Percentiles rank a stretch among this genome's conserved stretches.
These are phyloP conservation scores for Slavum lentiscoides DNA, from an alignment of 2,888 invertebrate genomes.

Conservation along the genomic window DNA sequence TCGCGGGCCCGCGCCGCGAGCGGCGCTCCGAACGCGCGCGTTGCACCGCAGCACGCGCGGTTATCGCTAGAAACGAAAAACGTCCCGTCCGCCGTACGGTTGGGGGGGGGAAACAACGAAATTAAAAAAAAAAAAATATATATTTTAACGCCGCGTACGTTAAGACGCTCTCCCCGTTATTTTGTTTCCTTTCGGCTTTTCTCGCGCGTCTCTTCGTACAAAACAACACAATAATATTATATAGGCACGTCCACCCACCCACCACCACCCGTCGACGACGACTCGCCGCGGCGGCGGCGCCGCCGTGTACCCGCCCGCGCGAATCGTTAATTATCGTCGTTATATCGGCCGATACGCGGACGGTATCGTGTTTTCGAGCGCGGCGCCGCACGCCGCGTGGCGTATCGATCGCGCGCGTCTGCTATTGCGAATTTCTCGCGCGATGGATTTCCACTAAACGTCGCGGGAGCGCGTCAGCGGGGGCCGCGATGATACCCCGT, in stretches of 20 bases:
- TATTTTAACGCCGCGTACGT: too few relatives aligned
- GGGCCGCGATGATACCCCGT: too few relatives aligned
- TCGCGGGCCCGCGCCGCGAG: constrained; percentile 20
- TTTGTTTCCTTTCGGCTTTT: too few relatives aligned
- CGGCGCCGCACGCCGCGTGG: not conserved
- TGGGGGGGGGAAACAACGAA: not conserved
- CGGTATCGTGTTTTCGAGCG: constrained; percentile 20
- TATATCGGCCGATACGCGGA: not conserved
- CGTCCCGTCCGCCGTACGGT: too few relatives aligned
- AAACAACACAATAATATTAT: not conserved
- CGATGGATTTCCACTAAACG: constrained; percentile 25
- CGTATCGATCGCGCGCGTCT: constrained; percentile 6
- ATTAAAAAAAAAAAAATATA: not conserved
- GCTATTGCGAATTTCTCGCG: constrained; percentile 6
- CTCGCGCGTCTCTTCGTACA: too few relatives aligned
- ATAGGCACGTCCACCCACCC: too few relatives aligned
- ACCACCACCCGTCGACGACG: too few relatives aligned
- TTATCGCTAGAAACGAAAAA: too few relatives aligned
- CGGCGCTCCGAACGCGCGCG: constrained; percentile 2
- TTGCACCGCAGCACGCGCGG: not conserved
- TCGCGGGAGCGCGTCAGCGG: not conserved
- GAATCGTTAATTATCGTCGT: constrained; percentile 23
- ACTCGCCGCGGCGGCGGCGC: too few relatives aligned
- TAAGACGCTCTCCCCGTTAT: too few relatives aligned
- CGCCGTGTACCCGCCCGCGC: too few relatives aligned